Evolutionary conservation across 1,140 invertebrate species (phyloP).

Genomic region (Augochlora pura): DNA sequence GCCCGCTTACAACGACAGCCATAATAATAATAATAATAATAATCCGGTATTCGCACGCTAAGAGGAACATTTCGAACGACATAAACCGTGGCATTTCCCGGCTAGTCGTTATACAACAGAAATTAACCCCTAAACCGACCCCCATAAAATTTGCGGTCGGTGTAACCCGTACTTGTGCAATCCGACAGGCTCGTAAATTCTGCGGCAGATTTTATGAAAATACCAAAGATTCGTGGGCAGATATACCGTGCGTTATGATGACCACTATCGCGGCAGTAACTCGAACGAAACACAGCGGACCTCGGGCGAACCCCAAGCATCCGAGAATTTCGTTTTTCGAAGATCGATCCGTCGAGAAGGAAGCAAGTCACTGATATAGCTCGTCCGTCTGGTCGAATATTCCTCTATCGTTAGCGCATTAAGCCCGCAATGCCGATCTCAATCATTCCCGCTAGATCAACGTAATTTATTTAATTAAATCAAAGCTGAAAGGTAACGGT

Average conservation of each 20-base stretch:
- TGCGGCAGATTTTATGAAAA: constrained; percentile 33
- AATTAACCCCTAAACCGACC: constrained; percentile 42
- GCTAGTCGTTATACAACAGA: constrained; percentile 38
- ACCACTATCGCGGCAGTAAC: neutral
- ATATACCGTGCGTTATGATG: neutral
- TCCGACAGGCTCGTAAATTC: constrained; percentile 35
- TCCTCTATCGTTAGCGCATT: too few species aligned
- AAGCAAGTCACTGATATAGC: too few species aligned
- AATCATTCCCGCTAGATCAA: too few species aligned
- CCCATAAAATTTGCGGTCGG: constrained; percentile 42
- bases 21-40: constrained; percentile 17
- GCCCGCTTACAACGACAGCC: neutral
- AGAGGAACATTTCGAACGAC: constrained; percentile 38
- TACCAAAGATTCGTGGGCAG: constrained; percentile 16
- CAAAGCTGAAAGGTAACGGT: too few species aligned
- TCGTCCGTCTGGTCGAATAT: too few species aligned
- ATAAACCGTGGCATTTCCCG: constrained; percentile 34
- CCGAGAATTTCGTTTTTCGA: too few species aligned
- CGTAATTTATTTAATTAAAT: too few species aligned
- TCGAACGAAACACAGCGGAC: neutral
- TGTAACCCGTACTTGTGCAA: constrained; percentile 38
- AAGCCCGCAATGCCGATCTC: too few species aligned
- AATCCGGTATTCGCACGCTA: constrained; percentile 13
- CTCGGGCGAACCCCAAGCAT: too few species aligned
- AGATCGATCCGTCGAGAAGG: too few species aligned